phyloP scores from a whole-genome alignment of 1,140 invertebrate genomes.

The Drosophila novamexicana region DNA sequence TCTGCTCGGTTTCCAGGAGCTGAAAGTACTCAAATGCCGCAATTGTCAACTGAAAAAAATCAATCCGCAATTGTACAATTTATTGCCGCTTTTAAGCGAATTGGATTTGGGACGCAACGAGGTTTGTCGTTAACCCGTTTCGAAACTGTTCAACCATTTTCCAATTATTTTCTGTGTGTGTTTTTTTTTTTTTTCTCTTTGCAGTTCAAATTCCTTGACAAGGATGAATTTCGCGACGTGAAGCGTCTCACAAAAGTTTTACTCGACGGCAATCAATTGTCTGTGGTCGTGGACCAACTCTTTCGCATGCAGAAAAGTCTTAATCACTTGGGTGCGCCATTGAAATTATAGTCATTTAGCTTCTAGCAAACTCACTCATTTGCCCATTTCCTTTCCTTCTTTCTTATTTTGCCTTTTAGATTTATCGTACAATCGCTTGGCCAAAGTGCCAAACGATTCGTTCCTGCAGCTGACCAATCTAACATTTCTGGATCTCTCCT shows the following conservation, averaged over 20 bases:
- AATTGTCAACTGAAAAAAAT: constrained; percentile 89
- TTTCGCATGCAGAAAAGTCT: constrained; percentile 88
- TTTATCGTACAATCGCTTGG: constrained; percentile 90
- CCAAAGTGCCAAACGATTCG: constrained; percentile 88
- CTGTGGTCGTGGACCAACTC: constrained; percentile 89
- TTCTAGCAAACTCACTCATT: constrained; percentile 26
- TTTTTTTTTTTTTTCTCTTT: constrained; percentile 6
- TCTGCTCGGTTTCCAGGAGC: constrained; percentile 85
- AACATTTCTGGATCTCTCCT: constrained; percentile 89
- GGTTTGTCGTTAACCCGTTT: constrained; percentile 60
- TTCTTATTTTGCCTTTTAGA: constrained; percentile 50
- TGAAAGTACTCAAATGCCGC: constrained; percentile 89
- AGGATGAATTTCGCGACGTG: constrained; percentile 90
- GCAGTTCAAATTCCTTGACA: constrained; percentile 90
- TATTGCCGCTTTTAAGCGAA: constrained; percentile 88
- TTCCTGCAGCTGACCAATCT: constrained; percentile 89
- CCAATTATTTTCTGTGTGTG: constrained; percentile 62
- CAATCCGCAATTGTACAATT: constrained; percentile 91
- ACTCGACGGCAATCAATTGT: constrained; percentile 91
- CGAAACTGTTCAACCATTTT: constrained; percentile 34
- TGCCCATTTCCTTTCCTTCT: constrained; percentile 1
- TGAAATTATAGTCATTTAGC: constrained; percentile 44
- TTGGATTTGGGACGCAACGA: constrained; percentile 91
- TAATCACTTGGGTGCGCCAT: constrained; percentile 79
- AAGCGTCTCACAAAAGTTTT: constrained; percentile 88